phyloP scores from a whole-genome alignment of 2,113 vertebrate genomes.

The Chamaetylas fuelleborni region DNA sequence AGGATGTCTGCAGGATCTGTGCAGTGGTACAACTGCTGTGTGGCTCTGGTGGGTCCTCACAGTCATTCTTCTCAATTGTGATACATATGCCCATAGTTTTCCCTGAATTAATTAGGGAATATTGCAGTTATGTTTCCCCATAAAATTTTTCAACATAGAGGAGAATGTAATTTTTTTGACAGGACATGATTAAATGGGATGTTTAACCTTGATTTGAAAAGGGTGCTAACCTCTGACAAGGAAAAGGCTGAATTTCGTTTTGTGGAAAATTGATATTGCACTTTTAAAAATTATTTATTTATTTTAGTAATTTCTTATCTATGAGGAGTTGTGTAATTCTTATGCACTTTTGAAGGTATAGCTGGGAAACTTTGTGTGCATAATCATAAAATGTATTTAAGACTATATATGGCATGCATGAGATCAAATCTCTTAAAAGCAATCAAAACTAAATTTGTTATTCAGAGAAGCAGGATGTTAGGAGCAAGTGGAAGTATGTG shows the following conservation, averaged over 20 bases:
- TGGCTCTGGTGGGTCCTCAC: neutral
- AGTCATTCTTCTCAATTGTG: neutral
- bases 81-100: neutral
- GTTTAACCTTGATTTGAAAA: neutral
- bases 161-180: neutral
- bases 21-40: rapidly evolving
- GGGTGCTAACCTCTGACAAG: neutral
- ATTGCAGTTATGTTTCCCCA: neutral
- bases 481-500: conserved; percentile 24
- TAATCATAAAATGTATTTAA: neutral
- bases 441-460: neutral
- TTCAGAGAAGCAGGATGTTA: neutral
- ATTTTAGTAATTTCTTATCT: neutral
- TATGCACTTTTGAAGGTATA: rapidly evolving
- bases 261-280: neutral
- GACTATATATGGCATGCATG: too few species aligned
- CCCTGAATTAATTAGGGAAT: neutral
- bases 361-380: neutral
- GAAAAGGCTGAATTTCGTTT: neutral
- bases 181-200: neutral
- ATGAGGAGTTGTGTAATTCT: neutral
- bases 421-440: neutral
- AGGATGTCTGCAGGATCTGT: neutral
- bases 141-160: neutral
- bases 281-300: neutral